Evolutionary conservation across 2,888 invertebrate genomes (phyloP).

Genomic region (Campopleginae sp.): DNA sequence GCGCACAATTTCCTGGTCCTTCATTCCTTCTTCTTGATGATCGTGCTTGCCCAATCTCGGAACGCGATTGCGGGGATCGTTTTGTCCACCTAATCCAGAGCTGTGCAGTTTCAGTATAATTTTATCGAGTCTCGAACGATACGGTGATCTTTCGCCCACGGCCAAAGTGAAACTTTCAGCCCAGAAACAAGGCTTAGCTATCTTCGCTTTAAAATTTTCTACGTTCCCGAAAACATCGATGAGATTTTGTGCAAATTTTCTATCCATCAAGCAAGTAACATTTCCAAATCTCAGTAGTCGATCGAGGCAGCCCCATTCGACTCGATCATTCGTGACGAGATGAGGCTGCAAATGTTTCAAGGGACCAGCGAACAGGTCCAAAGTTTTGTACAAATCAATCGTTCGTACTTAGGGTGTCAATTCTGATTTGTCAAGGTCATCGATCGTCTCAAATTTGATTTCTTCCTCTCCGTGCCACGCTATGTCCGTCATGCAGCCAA

Average conservation of each 20-base stretch:
- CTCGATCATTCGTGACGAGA: background rate
- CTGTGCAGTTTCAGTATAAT: conserved; percentile 12
- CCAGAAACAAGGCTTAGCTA: conserved; percentile 60
- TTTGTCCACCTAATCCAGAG: background rate
- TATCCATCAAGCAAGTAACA: conserved; percentile 43
- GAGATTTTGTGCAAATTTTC: background rate
- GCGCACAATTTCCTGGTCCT: background rate
- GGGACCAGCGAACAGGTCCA: background rate
- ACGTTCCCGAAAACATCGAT: background rate
- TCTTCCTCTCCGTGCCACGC: conserved; percentile 25
- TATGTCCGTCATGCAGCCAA: conserved; percentile 59
- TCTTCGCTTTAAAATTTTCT: background rate
- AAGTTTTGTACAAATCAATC: conserved; percentile 26
- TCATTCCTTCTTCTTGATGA: background rate
- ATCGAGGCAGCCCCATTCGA: background rate
- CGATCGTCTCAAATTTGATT: conserved; percentile 42
- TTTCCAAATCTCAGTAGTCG: background rate
- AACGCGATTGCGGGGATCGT: too few relatives aligned
- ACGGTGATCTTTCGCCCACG: conserved; percentile 57
- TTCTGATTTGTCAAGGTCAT: conserved; percentile 61
- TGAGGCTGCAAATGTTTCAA: conserved; percentile 39
- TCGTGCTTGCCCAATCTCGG: too few relatives aligned
- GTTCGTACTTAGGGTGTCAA: conserved; percentile 48
- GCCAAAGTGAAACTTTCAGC: conserved; percentile 27
- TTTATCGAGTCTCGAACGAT: conserved; percentile 41